Conservation (phyloP, 2,113 vertebrate species). For the Philantomba maxwellii region DNA sequence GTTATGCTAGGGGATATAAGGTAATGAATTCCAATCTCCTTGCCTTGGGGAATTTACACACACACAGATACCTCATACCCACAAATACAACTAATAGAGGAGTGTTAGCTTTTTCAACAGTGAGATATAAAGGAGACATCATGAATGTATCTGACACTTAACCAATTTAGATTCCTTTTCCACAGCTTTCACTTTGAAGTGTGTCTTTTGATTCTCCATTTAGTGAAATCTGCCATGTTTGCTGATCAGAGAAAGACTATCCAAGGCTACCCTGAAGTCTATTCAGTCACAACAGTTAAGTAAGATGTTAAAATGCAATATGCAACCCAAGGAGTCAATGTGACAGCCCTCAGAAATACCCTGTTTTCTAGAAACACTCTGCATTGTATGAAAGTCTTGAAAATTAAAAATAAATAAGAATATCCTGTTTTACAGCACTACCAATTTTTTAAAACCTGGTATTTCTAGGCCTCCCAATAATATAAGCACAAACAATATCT, state of each 20-base stretch:
- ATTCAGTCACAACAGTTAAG: not conserved
- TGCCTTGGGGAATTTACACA: not conserved
- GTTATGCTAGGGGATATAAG: not conserved
- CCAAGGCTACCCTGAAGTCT: not conserved
- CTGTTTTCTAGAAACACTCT: not conserved
- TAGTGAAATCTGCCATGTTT: not conserved
- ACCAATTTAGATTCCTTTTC: conserved; percentile 40
- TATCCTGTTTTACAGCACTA: not conserved
- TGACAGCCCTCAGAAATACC: not conserved
- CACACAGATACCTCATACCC: not conserved
- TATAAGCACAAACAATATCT: not conserved
- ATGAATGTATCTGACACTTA: conserved; percentile 40
- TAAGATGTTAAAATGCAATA: not conserved
- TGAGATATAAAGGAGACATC: conserved; percentile 45
- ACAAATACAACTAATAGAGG: not conserved
- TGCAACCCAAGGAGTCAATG: not conserved
- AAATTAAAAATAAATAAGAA: not conserved
- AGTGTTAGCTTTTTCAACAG: conserved; percentile 44
- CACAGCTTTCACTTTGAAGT: conserved; percentile 38
- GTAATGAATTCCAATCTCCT: not conserved
- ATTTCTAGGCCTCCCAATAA: not conserved
- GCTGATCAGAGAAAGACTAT: not conserved
- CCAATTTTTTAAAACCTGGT: not conserved
- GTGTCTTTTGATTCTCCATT: conserved; percentile 24
- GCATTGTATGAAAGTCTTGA: not conserved